Evolutionary conservation across 2,113 vertebrate genomes (phyloP).

Genomic region (Hippocampus comes): DNA sequence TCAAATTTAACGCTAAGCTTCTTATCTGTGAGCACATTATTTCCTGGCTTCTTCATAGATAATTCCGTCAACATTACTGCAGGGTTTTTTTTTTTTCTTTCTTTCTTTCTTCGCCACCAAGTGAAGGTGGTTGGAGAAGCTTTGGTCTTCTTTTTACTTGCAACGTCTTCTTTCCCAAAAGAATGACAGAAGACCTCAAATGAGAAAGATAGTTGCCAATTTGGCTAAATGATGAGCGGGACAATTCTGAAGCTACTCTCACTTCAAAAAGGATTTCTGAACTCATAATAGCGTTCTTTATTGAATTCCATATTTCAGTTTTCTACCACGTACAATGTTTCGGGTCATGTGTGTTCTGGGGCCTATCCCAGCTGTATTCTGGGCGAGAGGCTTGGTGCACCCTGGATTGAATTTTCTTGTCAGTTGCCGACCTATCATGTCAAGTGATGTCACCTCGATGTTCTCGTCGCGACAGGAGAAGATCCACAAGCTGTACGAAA

Average conservation of each 20-base stretch:
- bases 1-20: not conserved
- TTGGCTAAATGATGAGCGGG: not conserved
- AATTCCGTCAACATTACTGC: not conserved
- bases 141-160: not conserved
- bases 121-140: not conserved
- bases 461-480: constrained; percentile 80
- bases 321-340: too few species aligned
- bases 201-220: not conserved
- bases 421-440: too few species aligned
- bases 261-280: not conserved
- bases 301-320: too few species aligned
- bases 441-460: not conserved
- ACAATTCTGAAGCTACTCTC: too few species aligned
- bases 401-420: too few species aligned
- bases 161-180: not conserved
- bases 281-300: not conserved
- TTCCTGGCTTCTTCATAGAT: constrained; percentile 3
- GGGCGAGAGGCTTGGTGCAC: too few species aligned
- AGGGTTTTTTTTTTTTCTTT: not conserved
- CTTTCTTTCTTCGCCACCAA: too few species aligned
- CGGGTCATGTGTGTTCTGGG: too few species aligned
- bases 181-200: not conserved
- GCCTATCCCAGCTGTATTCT: too few species aligned
- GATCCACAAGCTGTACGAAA: constrained; percentile 91
- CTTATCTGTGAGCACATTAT: not conserved